These are phyloP conservation scores for Menidia beryllina DNA, from an alignment of 2,113 vertebrate species.

Conservation along the genomic window DNA sequence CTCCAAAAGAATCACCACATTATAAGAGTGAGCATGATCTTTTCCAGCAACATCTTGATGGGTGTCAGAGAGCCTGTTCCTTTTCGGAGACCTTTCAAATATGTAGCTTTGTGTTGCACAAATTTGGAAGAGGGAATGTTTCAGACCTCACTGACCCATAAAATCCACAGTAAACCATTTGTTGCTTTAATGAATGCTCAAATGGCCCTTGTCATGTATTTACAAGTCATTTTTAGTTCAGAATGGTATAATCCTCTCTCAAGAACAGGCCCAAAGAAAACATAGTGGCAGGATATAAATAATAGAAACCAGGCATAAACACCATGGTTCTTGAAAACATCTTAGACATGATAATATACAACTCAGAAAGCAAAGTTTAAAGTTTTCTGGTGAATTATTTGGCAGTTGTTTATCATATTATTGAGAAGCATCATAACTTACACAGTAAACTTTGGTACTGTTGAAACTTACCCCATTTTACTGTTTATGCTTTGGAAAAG, in stretches of 20 bases:
- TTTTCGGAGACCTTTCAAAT: not conserved
- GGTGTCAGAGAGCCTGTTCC: not conserved
- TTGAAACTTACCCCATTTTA: not conserved
- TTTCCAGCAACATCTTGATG: not conserved
- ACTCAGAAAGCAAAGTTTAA: not conserved
- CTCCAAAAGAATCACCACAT: conserved; percentile 38
- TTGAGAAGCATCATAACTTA: not conserved
- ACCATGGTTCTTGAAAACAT: conserved; percentile 10
- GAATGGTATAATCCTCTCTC: conserved; percentile 6
- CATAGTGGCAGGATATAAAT: conserved; percentile 12
- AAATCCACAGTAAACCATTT: not conserved
- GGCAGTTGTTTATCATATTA: conserved; percentile 7
- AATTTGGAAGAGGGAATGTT: not conserved
- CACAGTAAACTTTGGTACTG: not conserved
- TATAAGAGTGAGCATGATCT: conserved; percentile 15
- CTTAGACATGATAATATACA: conserved; percentile 10
- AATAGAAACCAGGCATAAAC: conserved; percentile 25
- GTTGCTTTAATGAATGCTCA: conserved; percentile 2
- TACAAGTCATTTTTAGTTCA: not conserved
- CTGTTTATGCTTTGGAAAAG: not conserved
- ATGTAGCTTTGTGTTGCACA: not conserved
- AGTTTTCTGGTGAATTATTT: not conserved
- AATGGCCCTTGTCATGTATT: conserved; percentile 13
- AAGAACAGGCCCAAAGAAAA: conserved; percentile 15
- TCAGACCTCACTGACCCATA: accelerated